Evolutionary conservation across 2,888 invertebrate species (phyloP), one percentile per base, ranked within the genome.

Genomic region (Eumerus sabulonum): DNA sequence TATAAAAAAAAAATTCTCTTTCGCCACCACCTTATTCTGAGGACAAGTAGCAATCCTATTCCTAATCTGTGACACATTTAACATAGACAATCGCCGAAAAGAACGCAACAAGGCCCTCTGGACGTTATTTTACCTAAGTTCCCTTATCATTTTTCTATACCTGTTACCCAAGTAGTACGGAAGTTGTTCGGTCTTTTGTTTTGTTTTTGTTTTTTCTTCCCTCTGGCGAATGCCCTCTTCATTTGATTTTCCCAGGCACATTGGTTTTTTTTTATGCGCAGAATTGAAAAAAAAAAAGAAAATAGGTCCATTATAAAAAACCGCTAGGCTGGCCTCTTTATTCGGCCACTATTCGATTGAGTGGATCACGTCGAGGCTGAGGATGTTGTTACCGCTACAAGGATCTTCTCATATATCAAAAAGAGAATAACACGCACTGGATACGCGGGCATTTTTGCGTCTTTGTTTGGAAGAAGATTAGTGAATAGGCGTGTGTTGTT

Each of bases 321-420:
- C 79, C 79, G 79, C 79, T 79, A 79, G 54, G 74, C 64, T 70
- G 79, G 45, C 79, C 74, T 79, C 79, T 70, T 79, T 79, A 66
- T 64, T 74, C 74, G 79, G 35, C 74, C 79, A 79, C 73, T 64
- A 79, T 79, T 50, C 71, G 42, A 54, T 64, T 50, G 79, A 79
- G 79, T 74, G 79, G 70, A 74, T 79, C 64, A 74, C 64, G 74
- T 74, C 74, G 79, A 70, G 79, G 70, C 68, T 79, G 68, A 79
- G 74, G 74, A 79, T 79, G 79, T 79, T 79, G 74, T 68, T 79
- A 79, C 79, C 79, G 79, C 79, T 79, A 79, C 56, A 35, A 59
- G 64, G 68, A 79, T 79, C 79, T 74, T 79, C 79, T 79, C 79
- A 74, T 74, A 74, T 79, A 79, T 79, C 79, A 74, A 74, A 76